Evolutionary conservation across 2,797 vertebrate genomes (phyloP).

Genomic region (Petrocephalus sullivani): DNA sequence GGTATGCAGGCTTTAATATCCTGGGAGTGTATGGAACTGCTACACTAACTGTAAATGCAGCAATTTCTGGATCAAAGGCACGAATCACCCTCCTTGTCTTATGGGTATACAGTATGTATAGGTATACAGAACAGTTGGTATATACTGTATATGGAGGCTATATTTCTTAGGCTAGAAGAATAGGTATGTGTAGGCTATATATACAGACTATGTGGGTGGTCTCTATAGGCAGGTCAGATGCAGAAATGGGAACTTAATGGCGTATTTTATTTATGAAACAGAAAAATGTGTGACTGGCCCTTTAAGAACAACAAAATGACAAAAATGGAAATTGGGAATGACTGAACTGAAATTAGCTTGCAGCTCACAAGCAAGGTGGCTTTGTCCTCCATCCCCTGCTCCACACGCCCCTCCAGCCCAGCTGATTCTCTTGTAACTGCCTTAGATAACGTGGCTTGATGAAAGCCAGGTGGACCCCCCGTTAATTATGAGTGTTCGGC

Average conservation of each 20-base stretch:
- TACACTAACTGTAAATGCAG: neutral
- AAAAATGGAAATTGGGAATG: conserved; percentile 2
- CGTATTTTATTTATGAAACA: neutral
- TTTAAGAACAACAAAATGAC: neutral
- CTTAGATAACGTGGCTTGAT: neutral
- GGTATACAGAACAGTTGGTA: neutral
- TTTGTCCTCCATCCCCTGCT: neutral
- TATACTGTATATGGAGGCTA: neutral
- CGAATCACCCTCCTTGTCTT: neutral
- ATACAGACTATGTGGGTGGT: neutral
- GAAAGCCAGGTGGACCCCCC: neutral
- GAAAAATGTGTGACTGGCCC: neutral
- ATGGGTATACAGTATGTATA: neutral
- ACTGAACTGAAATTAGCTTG: conserved; percentile 5
- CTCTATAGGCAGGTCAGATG: neutral
- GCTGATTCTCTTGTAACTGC: neutral
- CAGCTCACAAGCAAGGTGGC: neutral
- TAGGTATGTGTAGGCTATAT: neutral
- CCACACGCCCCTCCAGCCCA: neutral
- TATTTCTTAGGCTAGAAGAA: neutral
- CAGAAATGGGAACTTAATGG: neutral
- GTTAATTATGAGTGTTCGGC: neutral
- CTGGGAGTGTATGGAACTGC: neutral
- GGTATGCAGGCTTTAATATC: neutral
- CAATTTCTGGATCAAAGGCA: neutral